A percentile compares a stretch with the other conserved stretches of the same genome.
Conservation (phyloP, 1,140 invertebrate species). For the Globodera rostochiensis region DNA sequence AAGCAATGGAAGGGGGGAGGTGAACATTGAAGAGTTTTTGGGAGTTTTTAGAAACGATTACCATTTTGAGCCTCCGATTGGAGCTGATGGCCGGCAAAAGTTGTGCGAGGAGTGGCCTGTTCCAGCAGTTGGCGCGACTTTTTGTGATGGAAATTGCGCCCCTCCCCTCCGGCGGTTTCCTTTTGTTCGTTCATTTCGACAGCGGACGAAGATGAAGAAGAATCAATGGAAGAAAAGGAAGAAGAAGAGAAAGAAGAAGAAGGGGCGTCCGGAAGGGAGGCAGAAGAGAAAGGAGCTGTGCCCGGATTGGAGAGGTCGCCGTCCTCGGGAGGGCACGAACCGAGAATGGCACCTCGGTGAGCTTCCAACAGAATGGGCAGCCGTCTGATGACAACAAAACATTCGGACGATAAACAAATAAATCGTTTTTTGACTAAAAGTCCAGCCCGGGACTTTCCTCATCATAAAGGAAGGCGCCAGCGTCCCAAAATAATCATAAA, state of each 20-base stretch:
- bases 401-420: neutral
- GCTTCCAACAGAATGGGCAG: conserved; percentile 58
- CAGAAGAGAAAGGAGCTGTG: conserved; percentile 4
- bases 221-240: neutral
- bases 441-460: too few species aligned
- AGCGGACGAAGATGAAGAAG: neutral
- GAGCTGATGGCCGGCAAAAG: neutral
- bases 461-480: too few species aligned
- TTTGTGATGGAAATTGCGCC: conserved; percentile 9
- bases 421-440: neutral
- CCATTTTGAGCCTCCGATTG: neutral
- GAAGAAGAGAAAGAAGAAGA: neutral
- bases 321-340: conserved; percentile 45
- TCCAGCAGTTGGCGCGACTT: conserved; percentile 22
- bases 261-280: neutral
- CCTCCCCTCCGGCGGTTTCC: neutral
- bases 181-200: neutral
- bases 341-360: conserved; percentile 56
- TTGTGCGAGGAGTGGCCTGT: conserved; percentile 8
- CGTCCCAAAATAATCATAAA: too few species aligned
- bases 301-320: neutral
- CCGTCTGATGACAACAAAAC: conserved; percentile 33
- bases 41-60: neutral
- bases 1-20: neutral
- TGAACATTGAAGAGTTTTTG: neutral